These are phyloP conservation scores for Coenonympha glycerion DNA, from an alignment of 2,888 invertebrate genomes.

Conservation along the genomic window DNA sequence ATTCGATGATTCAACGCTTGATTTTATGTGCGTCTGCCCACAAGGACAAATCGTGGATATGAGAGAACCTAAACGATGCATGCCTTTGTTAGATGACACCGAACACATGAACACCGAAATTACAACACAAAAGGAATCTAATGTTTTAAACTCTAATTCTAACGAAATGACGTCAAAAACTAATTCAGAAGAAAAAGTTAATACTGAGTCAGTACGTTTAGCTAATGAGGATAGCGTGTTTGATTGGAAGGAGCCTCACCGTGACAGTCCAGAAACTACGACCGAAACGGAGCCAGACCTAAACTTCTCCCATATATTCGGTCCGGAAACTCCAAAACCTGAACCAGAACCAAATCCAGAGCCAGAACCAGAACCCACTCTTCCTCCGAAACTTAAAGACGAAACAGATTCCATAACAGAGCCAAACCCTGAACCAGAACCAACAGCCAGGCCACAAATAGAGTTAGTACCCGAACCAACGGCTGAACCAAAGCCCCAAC, in stretches of 20 bases:
- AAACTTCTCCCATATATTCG: slow-evolving; percentile 29
- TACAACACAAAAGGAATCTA: slow-evolving; percentile 23
- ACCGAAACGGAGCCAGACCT: slow-evolving; percentile 29
- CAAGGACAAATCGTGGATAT: slow-evolving; percentile 61
- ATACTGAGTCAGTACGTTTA: slow-evolving; percentile 35
- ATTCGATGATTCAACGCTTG: slow-evolving; percentile 78
- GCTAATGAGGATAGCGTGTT: slow-evolving; percentile 36
- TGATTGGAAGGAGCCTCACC: slow-evolving; percentile 54
- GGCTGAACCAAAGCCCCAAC: slow-evolving; percentile 24
- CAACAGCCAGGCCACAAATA: slow-evolving; percentile 27
- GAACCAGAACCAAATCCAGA: slow-evolving; percentile 26
- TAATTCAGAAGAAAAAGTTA: slow-evolving; percentile 40
- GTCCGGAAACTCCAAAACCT: slow-evolving; percentile 28
- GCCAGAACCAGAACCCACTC: slow-evolving; percentile 31
- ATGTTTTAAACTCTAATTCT: slow-evolving; percentile 33
- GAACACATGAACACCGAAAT: slow-evolving; percentile 31
- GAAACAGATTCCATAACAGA: slow-evolving; percentile 28
- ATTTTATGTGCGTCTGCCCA: slow-evolving; percentile 81
- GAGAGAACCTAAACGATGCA: slow-evolving; percentile 63
- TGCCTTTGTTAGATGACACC: slow-evolving; percentile 42
- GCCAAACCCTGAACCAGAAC: slow-evolving; percentile 28
- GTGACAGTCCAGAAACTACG: slow-evolving; percentile 33
- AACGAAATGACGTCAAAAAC: slow-evolving; percentile 42
- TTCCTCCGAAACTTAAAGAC: slow-evolving; percentile 29
- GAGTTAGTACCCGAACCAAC: slow-evolving; percentile 50